A percentile compares a stretch with the other conserved stretches of the same genome.
phyloP scores from a whole-genome alignment of 2,113 vertebrate species.

The Tragelaphus buxtoni region DNA sequence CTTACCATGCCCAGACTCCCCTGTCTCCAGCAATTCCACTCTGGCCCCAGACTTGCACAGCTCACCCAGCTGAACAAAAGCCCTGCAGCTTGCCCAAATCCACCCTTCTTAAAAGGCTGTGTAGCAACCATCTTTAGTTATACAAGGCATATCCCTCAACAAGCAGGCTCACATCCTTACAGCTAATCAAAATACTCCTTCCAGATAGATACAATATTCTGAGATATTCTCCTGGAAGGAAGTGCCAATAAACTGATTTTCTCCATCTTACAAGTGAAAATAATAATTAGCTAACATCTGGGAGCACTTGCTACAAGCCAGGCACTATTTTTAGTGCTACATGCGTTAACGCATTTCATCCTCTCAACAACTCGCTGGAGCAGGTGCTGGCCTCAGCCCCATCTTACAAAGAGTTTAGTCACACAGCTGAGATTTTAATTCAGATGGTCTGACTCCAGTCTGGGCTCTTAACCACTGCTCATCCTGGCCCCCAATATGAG shows the following conservation, averaged over 20 bases:
- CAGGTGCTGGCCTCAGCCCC: background rate
- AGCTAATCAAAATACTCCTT: background rate
- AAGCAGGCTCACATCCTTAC: background rate
- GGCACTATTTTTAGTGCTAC: background rate
- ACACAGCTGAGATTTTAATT: background rate
- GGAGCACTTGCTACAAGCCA: background rate
- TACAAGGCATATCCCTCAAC: background rate
- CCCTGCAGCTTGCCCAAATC: background rate
- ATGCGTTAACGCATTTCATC: background rate
- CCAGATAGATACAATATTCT: background rate
- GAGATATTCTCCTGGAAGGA: background rate
- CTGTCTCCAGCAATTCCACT: background rate
- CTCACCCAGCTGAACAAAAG: background rate
- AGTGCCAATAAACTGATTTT: background rate
- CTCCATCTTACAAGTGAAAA: background rate
- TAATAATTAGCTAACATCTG: background rate
- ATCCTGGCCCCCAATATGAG: background rate
- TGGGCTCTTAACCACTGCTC: background rate
- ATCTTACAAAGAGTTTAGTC: background rate
- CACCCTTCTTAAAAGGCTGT: background rate
- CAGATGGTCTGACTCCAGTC: background rate
- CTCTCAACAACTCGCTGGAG: background rate
- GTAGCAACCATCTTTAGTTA: background rate
- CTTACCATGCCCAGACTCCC: background rate
- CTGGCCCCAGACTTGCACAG: background rate